Evolutionary conservation across 2,113 vertebrate genomes (phyloP).

Genomic region (Gobiocypris rarus): DNA sequence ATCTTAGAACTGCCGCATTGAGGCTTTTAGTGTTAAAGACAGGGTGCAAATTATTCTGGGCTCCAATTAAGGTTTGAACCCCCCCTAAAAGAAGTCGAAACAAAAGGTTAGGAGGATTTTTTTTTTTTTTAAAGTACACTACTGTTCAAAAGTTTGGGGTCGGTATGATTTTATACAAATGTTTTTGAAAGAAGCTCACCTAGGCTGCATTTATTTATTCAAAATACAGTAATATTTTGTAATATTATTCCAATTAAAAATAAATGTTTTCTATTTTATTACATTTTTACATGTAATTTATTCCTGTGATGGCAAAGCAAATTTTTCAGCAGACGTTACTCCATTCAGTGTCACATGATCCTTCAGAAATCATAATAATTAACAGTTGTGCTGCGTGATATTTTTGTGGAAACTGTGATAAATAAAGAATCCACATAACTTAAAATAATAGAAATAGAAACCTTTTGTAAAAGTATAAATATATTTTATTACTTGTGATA

Average conservation of each 20-base stretch:
- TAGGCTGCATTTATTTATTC: not conserved
- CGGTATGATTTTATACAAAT: accelerated
- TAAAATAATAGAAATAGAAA: not conserved
- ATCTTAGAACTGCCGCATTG: not conserved
- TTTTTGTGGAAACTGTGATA: no score
- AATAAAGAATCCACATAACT: not conserved
- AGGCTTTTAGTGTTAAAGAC: not conserved
- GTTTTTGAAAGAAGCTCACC: not conserved
- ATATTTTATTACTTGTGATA: not conserved
- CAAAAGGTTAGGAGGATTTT: not conserved
- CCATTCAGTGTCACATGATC: not conserved
- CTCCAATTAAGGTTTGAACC: not conserved
- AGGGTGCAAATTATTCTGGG: not conserved
- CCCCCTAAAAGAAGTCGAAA: not conserved
- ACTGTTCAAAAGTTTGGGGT: not conserved
- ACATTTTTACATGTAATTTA: not conserved
- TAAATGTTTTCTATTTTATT: not conserved
- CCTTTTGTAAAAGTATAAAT: not conserved
- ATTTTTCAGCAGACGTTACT: not conserved
- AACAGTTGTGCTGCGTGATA: no score
- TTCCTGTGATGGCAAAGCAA: not conserved
- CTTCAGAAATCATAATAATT: not conserved
- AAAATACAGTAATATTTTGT: not conserved
- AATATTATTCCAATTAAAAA: not conserved
- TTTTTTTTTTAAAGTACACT: not conserved